Percentiles rank a stretch among this genome's conserved stretches.
phyloP scores from a whole-genome alignment of 2,113 vertebrate species.

The Anseranas semipalmata region DNA sequence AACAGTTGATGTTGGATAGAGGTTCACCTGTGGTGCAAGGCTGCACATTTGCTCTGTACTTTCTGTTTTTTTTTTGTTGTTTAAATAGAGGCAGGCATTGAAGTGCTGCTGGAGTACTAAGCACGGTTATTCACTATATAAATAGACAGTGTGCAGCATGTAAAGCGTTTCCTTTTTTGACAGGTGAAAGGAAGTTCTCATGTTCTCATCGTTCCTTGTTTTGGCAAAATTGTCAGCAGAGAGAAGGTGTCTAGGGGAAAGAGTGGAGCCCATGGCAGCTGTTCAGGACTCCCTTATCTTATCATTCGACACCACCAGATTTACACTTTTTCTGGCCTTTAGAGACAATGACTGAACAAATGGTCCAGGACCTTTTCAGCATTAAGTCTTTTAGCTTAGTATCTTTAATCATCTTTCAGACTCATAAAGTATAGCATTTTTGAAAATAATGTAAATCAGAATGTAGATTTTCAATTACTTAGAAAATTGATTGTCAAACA shows the following conservation, averaged over 20 bases:
- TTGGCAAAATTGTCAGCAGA: background rate
- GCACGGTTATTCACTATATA: background rate
- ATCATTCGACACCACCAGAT: background rate
- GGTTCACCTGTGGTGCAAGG: background rate
- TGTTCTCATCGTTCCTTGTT: background rate
- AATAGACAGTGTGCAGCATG: background rate
- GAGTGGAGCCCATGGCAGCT: background rate
- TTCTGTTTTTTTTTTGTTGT: background rate
- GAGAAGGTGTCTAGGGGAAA: background rate
- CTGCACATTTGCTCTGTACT: background rate
- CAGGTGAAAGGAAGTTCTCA: background rate
- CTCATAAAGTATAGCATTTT: background rate
- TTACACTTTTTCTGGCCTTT: background rate
- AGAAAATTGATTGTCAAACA: background rate
- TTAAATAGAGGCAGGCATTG: background rate
- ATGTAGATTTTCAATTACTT: background rate
- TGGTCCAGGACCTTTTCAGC: background rate
- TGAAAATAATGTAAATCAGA: background rate
- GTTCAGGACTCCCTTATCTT: background rate
- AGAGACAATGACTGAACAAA: background rate
- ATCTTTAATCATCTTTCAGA: background rate
- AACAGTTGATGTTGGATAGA: background rate
- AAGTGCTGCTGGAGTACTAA: background rate
- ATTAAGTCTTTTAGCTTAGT: background rate
- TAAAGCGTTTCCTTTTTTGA: background rate